phyloP scores from a whole-genome alignment of 2,888 invertebrate species.

The Nipponacmea schrenckii region DNA sequence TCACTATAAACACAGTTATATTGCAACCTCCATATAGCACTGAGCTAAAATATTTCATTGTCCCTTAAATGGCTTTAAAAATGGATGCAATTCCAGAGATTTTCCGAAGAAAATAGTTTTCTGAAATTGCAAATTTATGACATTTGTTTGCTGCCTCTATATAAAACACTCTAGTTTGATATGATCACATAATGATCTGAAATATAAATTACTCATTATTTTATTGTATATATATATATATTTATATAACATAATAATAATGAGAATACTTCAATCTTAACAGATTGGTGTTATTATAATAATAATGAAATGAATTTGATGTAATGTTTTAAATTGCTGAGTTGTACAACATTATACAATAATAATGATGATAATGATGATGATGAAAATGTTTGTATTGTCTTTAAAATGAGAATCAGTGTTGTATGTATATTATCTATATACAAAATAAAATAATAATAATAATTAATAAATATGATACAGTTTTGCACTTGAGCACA shows the following conservation, averaged over 20 bases:
- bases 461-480: conserved; percentile 3
- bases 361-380: too few relatives aligned
- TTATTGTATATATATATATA: background rate
- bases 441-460: background rate
- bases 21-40: conserved; percentile 8
- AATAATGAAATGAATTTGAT: background rate
- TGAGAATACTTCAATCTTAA: conserved; percentile 1
- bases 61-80: background rate
- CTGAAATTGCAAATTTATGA: conserved; percentile 7
- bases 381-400: too few relatives aligned
- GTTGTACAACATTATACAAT: too few relatives aligned
- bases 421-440: too few relatives aligned
- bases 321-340: too few relatives aligned
- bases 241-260: background rate
- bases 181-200: conserved; percentile 1
- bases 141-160: conserved; percentile 8
- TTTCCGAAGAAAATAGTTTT: background rate
- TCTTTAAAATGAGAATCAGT: too few relatives aligned
- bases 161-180: conserved; percentile 9
- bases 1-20: background rate
- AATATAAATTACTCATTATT: background rate
- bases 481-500: conserved; percentile 9
- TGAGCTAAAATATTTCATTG: background rate
- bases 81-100: conserved; percentile 7
- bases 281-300: conserved; percentile 1